Evolutionary conservation across 2,797 vertebrate species (phyloP), one percentile per base, ranked within the genome.

Genomic region (Anabacerthia variegaticeps): DNA sequence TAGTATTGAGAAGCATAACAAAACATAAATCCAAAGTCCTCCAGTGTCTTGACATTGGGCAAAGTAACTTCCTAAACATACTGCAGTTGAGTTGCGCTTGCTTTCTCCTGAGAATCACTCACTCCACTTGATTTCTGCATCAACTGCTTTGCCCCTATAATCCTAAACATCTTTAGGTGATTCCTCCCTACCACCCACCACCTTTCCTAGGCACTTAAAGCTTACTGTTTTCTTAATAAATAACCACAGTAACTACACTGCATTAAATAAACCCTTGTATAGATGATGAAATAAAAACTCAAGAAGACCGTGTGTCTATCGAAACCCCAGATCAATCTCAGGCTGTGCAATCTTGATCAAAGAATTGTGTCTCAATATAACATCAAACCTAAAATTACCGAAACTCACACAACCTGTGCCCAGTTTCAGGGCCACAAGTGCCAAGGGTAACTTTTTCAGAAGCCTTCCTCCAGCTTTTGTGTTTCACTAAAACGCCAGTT

Each of bases 181-280:
- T 88, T 89, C 68, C 55, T 92, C 90, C 90, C 62, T 76, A 90
- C 67, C 37, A 88, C 67, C 36, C 77, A 88, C 81, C 83, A 86
- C 76, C 89, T 92, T 85, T 87, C 95, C 95, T 77, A 98, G 98
- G 98, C 98, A 98, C 98, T 98, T 98, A 96, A 96, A 96, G 95
- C 91, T 95, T 88, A 91, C 65, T 72, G n/a, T 95, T 95, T 91
- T 90, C 84, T 94, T 93, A 97, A 94, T 97, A 97, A 96, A 94
- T 97, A 97, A 89, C 83, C 62, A 78, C 37, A 94, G 71, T 77
- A 92, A 94, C 79, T 90, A 96, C 78, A 91, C 65, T 96, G 85
- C 93, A 89, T 95, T 96, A 96, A 97, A 97, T 96, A 96, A 97
- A 96, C 43, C 67, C 24, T 79, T 92, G 34, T 74, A 56, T 13